Evolutionary conservation across 2,113 vertebrate genomes (phyloP), one percentile per base, ranked within the genome.

Genomic region (Pholis gunnellus): DNA sequence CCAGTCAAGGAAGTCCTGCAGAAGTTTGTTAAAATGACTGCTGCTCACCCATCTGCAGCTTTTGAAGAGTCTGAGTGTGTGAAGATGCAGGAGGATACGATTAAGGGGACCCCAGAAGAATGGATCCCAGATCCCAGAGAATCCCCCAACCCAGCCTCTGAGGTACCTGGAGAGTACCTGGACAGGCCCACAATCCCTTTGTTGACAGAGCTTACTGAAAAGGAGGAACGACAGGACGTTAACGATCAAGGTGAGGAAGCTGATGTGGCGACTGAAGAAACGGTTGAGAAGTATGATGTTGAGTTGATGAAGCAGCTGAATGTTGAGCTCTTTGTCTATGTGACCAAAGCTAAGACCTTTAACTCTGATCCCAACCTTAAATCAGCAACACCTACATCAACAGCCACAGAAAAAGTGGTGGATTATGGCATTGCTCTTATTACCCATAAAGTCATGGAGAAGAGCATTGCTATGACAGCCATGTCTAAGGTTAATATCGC

Each of bases 351-450:
- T 9, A 17, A 72, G 14, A 46, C 44, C 44, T 46, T 17, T 14
- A 27, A 54, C 56, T 50, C n/a, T 31, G 67, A 81, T 64, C 50
- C 56, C 54, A 29, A 82, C 40, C 42, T 9, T 22, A 50, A 63
- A 11, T 34, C n/a, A 27, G 9, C n/a, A 22, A 63, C 38, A 29
- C 31, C 38, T 68, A 14, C 29, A 40, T n/a, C 38, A 64, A 6
- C 38, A 64, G 52, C 29, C 44, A 6, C 38, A 64, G 52, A 69
- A 18, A 25, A 78, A 4, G n/a, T 48, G 11, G 36, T 59, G 17
- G 38, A 29, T 2, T 20, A 14, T 31, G 44, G 13, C 20, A 44
- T 3, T 46, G 5, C 0, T 60, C 25, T 48, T 27, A n/a, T 27
- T 4, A 52, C 54, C 6, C 10, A 31, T 11, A 59, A 72, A 69